phyloP scores from a whole-genome alignment of 1,140 invertebrate genomes.

The Temnothorax longispinosus region DNA sequence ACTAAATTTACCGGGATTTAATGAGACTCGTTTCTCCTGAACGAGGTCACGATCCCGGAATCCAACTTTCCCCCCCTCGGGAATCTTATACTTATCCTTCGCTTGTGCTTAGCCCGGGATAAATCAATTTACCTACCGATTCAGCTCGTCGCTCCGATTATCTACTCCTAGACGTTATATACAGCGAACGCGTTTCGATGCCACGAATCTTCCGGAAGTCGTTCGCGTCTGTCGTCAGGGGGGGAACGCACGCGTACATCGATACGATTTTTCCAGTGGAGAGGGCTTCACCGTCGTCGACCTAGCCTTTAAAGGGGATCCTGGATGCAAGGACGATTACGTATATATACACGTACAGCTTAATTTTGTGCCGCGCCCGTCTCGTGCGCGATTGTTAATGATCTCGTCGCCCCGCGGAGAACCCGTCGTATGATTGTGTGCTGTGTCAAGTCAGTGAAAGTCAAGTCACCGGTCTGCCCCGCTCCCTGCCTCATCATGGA shows the following conservation, averaged over 20 bases:
- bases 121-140: slow-evolving; percentile 23
- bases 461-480: slow-evolving; percentile 68
- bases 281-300: slow-evolving; percentile 21
- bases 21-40: slow-evolving; percentile 1
- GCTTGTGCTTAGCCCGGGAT: not conserved
- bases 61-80: slow-evolving; percentile 8
- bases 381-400: slow-evolving; percentile 55
- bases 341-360: slow-evolving; percentile 31
- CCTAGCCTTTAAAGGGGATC: slow-evolving; percentile 17
- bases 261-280: slow-evolving; percentile 63
- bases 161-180: not conserved
- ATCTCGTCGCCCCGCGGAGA: slow-evolving; percentile 42
- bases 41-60: slow-evolving; percentile 43
- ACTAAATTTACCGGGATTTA: slow-evolving; percentile 8
- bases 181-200: slow-evolving; percentile 8
- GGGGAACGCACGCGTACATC: slow-evolving; percentile 27
- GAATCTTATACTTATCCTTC: slow-evolving; percentile 3
- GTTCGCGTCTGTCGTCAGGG: not conserved
- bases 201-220: slow-evolving; percentile 55
- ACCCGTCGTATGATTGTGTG: slow-evolving; percentile 73
- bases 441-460: slow-evolving; percentile 78
- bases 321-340: not conserved
- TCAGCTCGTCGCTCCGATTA: slow-evolving; percentile 2
- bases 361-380: slow-evolving; percentile 59
- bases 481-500: slow-evolving; percentile 73